Evolutionary conservation across 2,888 invertebrate genomes (phyloP).

Genomic region (Oscheius onirici): DNA sequence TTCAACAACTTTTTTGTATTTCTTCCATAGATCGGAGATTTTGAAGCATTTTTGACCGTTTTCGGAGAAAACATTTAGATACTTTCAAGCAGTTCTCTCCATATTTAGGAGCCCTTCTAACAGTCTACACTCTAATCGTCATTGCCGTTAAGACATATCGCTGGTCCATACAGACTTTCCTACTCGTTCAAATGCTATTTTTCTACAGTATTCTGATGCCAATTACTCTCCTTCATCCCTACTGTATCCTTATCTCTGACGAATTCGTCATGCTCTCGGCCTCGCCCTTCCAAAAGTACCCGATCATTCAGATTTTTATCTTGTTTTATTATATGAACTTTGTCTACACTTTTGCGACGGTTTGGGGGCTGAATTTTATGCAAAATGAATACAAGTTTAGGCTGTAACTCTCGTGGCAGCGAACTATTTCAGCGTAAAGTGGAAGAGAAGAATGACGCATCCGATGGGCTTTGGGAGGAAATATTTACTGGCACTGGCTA

Average conservation of each 20-base stretch:
- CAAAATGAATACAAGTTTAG: background rate
- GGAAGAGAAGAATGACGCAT: background rate
- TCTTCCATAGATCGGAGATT: background rate
- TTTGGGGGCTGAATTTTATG: background rate
- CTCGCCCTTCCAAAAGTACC: background rate
- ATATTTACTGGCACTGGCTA: background rate
- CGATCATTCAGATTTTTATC: background rate
- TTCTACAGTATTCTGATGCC: slow-evolving; percentile 9
- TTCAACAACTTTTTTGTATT: background rate
- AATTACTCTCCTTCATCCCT: slow-evolving; percentile 3
- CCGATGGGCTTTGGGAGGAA: background rate
- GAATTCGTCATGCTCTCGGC: slow-evolving; percentile 2
- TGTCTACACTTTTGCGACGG: slow-evolving; percentile 16
- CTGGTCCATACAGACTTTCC: slow-evolving; percentile 15
- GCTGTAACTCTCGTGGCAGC: slow-evolving; percentile 1
- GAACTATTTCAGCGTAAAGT: background rate
- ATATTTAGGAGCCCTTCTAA: slow-evolving; percentile 1
- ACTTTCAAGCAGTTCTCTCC: no score
- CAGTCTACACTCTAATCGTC: slow-evolving; percentile 3
- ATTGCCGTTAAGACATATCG: background rate
- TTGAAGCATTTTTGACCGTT: no score
- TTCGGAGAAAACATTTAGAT: no score
- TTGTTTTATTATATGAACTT: slow-evolving; percentile 3
- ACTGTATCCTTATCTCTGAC: background rate
- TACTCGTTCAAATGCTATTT: slow-evolving; percentile 16